A percentile compares a stretch with the other conserved stretches of the same genome.
Evolutionary conservation across 2,888 invertebrate species (phyloP).

Genomic region (Nysson spinosus): DNA sequence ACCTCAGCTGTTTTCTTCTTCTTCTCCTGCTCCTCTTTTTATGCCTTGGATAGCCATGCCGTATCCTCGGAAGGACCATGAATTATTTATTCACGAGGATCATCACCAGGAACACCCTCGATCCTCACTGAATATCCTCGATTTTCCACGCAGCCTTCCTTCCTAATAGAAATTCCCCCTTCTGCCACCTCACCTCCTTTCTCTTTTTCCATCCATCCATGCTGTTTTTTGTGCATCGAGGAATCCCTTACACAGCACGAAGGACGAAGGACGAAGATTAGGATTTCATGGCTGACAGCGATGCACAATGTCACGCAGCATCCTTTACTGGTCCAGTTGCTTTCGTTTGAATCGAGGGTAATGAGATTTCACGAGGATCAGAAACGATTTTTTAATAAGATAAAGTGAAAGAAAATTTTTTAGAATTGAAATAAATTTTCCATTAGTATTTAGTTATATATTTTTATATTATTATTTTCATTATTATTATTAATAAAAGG

Average conservation of each 20-base stretch:
- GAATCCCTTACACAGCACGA: conserved; percentile 5
- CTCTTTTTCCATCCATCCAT: conserved; percentile 1
- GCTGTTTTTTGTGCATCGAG: no score
- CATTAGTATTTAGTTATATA: no score
- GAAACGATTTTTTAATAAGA: background rate
- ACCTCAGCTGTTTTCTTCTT: conserved; percentile 33
- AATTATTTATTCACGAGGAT: conserved; percentile 65
- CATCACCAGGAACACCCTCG: conserved; percentile 51
- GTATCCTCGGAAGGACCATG: conserved; percentile 49
- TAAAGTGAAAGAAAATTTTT: no score
- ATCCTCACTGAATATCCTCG: conserved; percentile 44
- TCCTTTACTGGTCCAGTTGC: background rate
- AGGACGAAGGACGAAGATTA: conserved; percentile 10
- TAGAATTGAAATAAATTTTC: no score
- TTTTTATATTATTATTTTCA: no score
- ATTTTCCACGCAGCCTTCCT: conserved; percentile 56
- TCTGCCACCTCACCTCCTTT: background rate
- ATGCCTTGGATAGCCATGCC: conserved; percentile 13
- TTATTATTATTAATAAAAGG: no score
- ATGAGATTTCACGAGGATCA: conserved; percentile 20
- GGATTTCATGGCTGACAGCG: conserved; percentile 18
- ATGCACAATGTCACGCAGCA: background rate
- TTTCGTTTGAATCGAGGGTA: conserved; percentile 15
- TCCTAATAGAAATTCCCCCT: conserved; percentile 4
- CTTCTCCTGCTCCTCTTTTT: conserved; percentile 26